Evolutionary conservation across 2,113 vertebrate species (phyloP), one percentile per base, ranked within the genome.

Genomic region (Amphiprion ocellaris): DNA sequence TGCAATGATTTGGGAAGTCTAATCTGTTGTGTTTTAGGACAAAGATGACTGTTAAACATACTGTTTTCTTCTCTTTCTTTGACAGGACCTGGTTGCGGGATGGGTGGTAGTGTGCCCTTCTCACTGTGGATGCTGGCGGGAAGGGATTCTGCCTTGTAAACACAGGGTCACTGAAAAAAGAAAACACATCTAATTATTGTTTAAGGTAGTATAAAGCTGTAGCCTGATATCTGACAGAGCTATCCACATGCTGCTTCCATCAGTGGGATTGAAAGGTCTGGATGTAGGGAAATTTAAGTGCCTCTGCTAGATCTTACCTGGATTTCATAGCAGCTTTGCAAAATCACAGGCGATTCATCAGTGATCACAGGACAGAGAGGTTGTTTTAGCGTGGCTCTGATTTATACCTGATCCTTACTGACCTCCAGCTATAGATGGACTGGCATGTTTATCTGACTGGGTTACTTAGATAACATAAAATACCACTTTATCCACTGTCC

Each of bases 61-160:
- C 91, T 10, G 69, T 87, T 50, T 87, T 88, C 65, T 85, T 93
- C 69, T 94, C 90, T 59, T 88, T 89, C 79, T 87, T 90, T 50
- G 87, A 62, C 62, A 89, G 75, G 53, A 72, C 79, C 53, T 92
- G 87, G 50, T 26, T 77, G 19, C 37, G 24, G 4, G 94, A 92
- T 8, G 93, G 92, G 74, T 84, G 87, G 61, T 90, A 93, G 76
- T 93, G 78, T 46, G 87, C 81, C 77, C 49, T 89, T 50, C 65
- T 67, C 65, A 54, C 72, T 28, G 44, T 53, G 26, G 74, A 53
- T 59, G 89, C 75, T 69, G 82, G 65, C 50, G 84, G 81, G 80
- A 94, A 93, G 1, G 92, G 84, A 53, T 89, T 93, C 66, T 92
- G 89, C 63, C 54, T 90, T 47, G 92, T 92, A 65, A 95, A 94